Evolutionary conservation across 2,888 invertebrate species (phyloP).

Genomic region (Harmothoe impar): DNA sequence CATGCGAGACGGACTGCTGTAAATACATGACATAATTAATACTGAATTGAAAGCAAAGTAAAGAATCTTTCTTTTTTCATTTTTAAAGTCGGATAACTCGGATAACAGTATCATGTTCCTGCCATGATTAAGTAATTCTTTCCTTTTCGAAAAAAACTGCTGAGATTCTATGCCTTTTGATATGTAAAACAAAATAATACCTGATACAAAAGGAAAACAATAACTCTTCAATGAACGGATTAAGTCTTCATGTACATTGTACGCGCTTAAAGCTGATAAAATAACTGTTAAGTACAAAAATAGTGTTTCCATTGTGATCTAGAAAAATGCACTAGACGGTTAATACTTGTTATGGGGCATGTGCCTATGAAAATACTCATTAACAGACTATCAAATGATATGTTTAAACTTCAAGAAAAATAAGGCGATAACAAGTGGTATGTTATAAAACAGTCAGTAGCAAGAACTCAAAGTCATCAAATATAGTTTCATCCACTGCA

Average conservation of each 20-base stretch:
- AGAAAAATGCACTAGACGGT: conserved; percentile 61
- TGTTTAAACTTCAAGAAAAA: conserved; percentile 59
- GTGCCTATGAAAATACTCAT: conserved; percentile 62
- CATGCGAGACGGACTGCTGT: conserved; percentile 54
- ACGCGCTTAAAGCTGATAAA: conserved; percentile 54
- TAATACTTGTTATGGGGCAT: conserved; percentile 62
- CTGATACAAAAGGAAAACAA: conserved; percentile 41
- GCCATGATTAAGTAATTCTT: conserved; percentile 50
- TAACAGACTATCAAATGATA: conserved; percentile 62
- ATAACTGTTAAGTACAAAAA: conserved; percentile 60
- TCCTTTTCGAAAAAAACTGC: background rate
- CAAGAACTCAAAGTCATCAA: conserved; percentile 59
- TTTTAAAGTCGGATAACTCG: conserved; percentile 37
- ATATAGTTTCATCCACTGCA: conserved; percentile 59
- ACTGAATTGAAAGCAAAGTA: conserved; percentile 52
- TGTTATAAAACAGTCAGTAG: conserved; percentile 61
- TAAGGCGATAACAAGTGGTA: conserved; percentile 54
- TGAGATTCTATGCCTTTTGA: conserved; percentile 47
- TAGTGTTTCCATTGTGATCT: conserved; percentile 61
- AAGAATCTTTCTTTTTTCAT: background rate
- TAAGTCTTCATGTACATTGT: conserved; percentile 59
- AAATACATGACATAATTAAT: conserved; percentile 52
- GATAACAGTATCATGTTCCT: conserved; percentile 53
- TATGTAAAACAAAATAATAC: conserved; percentile 59
- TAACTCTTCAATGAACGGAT: conserved; percentile 58